These are phyloP conservation scores for Lacerta agilis DNA, from an alignment of 2,797 vertebrate species.

Conservation along the genomic window DNA sequence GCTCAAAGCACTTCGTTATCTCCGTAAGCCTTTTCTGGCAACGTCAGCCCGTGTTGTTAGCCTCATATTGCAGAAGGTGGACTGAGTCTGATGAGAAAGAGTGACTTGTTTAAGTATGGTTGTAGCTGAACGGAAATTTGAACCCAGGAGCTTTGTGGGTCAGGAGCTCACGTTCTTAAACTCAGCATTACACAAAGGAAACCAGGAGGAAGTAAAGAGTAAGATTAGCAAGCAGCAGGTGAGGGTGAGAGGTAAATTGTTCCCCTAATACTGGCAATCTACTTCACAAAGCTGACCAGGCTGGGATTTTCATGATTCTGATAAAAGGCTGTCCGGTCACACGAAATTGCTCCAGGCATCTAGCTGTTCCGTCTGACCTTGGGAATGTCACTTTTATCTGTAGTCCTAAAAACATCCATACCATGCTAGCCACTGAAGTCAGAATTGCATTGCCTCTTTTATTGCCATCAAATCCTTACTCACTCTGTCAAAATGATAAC, in stretches of 20 bases:
- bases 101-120: neutral
- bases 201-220: neutral
- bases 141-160: neutral
- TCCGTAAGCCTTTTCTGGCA: neutral
- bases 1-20: neutral
- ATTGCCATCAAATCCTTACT: slow-evolving; percentile 24
- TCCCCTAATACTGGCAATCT: slow-evolving; percentile 5
- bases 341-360: slow-evolving; percentile 11
- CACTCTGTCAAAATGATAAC: slow-evolving; percentile 26
- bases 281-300: neutral
- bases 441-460: slow-evolving; percentile 21
- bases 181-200: neutral
- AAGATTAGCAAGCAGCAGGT: slow-evolving; percentile 10
- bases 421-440: neutral
- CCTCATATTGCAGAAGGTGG: neutral
- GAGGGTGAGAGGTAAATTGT: neutral
- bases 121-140: neutral
- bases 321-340: slow-evolving; percentile 3
- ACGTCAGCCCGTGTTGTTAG: neutral
- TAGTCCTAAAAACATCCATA: slow-evolving; percentile 8
- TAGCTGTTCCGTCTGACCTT: slow-evolving; percentile 24
- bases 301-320: slow-evolving; percentile 14
- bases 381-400: slow-evolving; percentile 26
- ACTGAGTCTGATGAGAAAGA: neutral
- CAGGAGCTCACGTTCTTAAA: neutral